These are phyloP conservation scores for Pogonocichla stellata DNA, from an alignment of 2,113 vertebrate genomes.

Conservation along the genomic window DNA sequence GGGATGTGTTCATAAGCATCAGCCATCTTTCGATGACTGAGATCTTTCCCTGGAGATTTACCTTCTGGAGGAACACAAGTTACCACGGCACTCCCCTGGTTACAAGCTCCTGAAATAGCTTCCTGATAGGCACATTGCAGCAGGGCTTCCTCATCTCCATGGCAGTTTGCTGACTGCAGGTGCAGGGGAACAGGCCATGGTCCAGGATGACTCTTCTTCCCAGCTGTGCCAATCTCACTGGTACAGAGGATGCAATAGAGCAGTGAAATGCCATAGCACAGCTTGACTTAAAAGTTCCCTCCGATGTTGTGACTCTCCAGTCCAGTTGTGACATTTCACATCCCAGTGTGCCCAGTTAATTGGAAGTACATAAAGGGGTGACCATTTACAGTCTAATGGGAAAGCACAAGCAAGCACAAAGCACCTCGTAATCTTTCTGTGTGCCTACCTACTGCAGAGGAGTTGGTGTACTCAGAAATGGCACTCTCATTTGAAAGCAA, in stretches of 20 bases:
- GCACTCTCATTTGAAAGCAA: background rate
- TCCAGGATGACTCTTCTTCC: conserved; percentile 71
- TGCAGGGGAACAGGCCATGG: conserved; percentile 79
- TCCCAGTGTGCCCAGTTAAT: background rate
- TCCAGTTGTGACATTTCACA: background rate
- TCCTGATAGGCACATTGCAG: conserved; percentile 80
- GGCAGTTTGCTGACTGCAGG: conserved; percentile 85
- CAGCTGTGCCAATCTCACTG: conserved; percentile 83
- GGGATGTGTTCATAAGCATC: background rate
- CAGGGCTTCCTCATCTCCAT: conserved; percentile 82
- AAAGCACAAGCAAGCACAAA: background rate
- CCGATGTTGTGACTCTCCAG: background rate
- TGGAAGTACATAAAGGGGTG: background rate
- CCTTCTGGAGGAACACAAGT: conserved; percentile 85
- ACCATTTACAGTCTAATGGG: background rate
- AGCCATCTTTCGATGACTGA: background rate
- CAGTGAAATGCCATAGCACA: background rate
- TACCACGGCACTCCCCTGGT: conserved; percentile 78
- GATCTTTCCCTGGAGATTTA: conserved; percentile 54
- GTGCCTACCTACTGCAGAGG: background rate
- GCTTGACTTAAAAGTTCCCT: background rate
- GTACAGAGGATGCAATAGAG: background rate
- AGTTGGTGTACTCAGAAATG: background rate
- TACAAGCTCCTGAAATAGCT: conserved; percentile 79
- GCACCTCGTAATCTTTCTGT: background rate